These are phyloP conservation scores for Semicossyphus pulcher DNA, from an alignment of 2,113 vertebrate species.

Conservation along the genomic window DNA sequence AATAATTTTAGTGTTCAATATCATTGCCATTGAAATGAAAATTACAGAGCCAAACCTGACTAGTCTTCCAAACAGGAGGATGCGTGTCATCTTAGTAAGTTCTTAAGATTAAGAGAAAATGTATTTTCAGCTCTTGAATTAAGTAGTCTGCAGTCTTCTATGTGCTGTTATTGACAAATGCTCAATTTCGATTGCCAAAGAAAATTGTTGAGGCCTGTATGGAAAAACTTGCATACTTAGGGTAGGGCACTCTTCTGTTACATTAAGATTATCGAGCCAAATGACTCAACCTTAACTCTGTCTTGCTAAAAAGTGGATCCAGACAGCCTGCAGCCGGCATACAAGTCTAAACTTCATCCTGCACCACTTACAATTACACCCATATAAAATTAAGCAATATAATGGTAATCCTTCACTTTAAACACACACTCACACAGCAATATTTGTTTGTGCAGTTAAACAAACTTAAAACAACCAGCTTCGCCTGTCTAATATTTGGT, in stretches of 20 bases:
- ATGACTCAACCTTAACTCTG: not conserved
- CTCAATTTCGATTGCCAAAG: not conserved
- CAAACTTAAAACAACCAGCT: not conserved
- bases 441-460: not conserved
- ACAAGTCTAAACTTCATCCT: not conserved
- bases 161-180: not conserved
- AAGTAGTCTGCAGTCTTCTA: too few relatives aligned
- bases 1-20: too few relatives aligned
- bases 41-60: not conserved
- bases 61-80: not conserved
- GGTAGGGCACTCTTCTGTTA: not conserved
- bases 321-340: not conserved
- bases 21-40: too few relatives aligned
- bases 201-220: not conserved
- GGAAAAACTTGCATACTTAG: not conserved
- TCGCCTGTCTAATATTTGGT: not conserved
- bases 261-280: not conserved
- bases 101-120: not conserved
- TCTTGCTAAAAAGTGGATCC: not conserved
- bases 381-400: not conserved
- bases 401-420: not conserved
- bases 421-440: not conserved
- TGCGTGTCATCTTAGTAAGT: not conserved
- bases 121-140: too few relatives aligned
- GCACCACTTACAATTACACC: not conserved